Evolutionary conservation across 2,888 invertebrate species (phyloP), one percentile per base, ranked within the genome.

Genomic region (Noctua janthina): DNA sequence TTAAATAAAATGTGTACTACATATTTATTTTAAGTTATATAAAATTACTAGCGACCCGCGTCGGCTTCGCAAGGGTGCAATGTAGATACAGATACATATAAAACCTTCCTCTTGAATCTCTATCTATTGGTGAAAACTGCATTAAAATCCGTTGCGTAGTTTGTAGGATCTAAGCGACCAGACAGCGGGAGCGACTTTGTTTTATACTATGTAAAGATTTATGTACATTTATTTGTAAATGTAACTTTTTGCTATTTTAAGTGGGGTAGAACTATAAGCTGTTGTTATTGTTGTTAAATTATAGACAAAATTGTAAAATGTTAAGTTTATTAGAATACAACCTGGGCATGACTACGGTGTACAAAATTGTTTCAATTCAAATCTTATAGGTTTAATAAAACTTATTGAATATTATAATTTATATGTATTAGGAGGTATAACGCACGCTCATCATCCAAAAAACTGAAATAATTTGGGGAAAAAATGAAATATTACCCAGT

Each of bases 241-340:
- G 43, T 7, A 46, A 20, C 13, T 51, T 67, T 11, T 69, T 59
- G 11, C 5, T 43, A 43, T 43, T 79, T 6, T n/a, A n/a, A 11
- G 11, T 54, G 1, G 43, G 11, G 7, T 35, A 7, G 8, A 13
- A 56, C 43, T 59, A 35, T 20, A 23, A 11, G 29, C 66, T 62
- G 29, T 51, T 49, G 51, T 20, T 46, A 67, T 2, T 67, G 8
- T 15, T 59, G n/a, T 77, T 67, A 74, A 79, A 84, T 74, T 68
- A 82, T 54, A 68, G 70, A 62, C 71, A 43, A 39, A 2, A 51
- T 64, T 66, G 11, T 72, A 72, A 78, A 78, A 82, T 69, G 20
- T 77, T 64, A 71, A 59, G 66, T 84, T 80, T 83, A 83, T 72
- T 83, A 64, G 15, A 73, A 72, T 84, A 84, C 67, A 74, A 75